Conservation (phyloP, 1,140 invertebrate genomes). For the Caligus rogercresseyi region DNA sequence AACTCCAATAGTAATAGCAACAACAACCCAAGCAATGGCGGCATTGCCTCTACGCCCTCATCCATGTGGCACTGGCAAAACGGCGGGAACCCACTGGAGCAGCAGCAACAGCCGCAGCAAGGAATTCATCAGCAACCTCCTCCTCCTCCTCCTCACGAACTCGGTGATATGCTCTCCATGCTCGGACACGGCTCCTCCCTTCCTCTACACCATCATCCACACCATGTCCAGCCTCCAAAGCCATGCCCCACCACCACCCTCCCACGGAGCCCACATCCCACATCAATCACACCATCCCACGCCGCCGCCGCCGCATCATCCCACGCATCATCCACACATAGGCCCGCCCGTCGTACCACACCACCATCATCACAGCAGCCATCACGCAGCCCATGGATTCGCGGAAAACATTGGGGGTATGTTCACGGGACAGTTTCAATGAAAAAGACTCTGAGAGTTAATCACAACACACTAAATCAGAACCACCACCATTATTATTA, state of each 20-base stretch:
- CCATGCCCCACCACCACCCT: too few species aligned
- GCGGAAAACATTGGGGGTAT: constrained; percentile 17
- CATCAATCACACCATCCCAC: not conserved
- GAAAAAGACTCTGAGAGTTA: too few species aligned
- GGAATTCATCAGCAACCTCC: not conserved
- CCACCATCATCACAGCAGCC: not conserved
- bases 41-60: not conserved
- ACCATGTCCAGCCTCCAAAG: too few species aligned
- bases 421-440: constrained; percentile 20
- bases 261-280: not conserved
- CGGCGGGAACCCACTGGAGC: too few species aligned
- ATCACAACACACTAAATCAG: too few species aligned
- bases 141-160: not conserved
- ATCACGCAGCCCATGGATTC: not conserved
- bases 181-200: not conserved
- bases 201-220: not conserved
- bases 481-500: too few species aligned
- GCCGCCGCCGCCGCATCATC: not conserved
- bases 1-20: not conserved
- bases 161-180: constrained; percentile 12
- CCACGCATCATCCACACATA: not conserved
- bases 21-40: not conserved
- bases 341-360: too few species aligned
- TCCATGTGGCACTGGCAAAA: constrained; percentile 18
- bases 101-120: not conserved